phyloP scores from a whole-genome alignment of 2,797 vertebrate genomes.

The Botia almorhae region DNA sequence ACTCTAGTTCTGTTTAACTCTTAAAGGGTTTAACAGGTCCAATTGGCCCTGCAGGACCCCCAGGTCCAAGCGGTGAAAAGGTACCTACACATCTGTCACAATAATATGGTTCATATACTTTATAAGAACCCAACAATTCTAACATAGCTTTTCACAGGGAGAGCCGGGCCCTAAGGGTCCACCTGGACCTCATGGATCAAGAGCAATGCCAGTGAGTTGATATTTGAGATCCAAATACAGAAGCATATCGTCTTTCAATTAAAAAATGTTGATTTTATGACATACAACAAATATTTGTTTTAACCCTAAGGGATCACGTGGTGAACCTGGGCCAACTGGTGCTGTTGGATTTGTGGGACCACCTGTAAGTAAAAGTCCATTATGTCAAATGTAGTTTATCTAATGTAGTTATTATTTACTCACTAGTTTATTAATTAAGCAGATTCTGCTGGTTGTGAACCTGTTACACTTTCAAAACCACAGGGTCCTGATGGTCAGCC shows the following conservation, averaged over 20 bases:
- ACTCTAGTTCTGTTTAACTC: conserved; percentile 38
- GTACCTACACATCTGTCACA: conserved; percentile 69
- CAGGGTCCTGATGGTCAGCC: conserved; percentile 97
- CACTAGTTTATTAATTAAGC: no score
- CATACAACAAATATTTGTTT: conserved; percentile 29
- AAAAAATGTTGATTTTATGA: neutral
- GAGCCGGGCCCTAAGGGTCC: conserved; percentile 95
- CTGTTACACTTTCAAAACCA: neutral
- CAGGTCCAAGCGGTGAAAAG: conserved; percentile 96
- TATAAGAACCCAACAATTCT: conserved; percentile 21
- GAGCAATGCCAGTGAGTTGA: conserved; percentile 89
- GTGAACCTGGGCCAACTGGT: conserved; percentile 95
- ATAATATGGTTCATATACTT: neutral
- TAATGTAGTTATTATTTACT: no score
- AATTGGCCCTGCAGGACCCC: conserved; percentile 89
- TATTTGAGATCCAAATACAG: neutral
- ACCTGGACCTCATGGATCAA: conserved; percentile 90
- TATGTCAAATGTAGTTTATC: no score
- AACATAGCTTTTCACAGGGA: conserved; percentile 79
- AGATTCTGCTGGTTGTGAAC: neutral
- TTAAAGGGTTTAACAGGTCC: conserved; percentile 93
- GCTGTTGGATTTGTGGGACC: conserved; percentile 94
- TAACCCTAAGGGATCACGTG: conserved; percentile 85
- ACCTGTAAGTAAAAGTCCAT: conserved; percentile 79
- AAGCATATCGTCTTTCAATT: neutral